A percentile compares a stretch with the other conserved stretches of the same genome.
These are phyloP conservation scores for Haliclona indistincta DNA, from an alignment of 37 sponge, comb jelly and placozoan species.

Conservation along the genomic window DNA sequence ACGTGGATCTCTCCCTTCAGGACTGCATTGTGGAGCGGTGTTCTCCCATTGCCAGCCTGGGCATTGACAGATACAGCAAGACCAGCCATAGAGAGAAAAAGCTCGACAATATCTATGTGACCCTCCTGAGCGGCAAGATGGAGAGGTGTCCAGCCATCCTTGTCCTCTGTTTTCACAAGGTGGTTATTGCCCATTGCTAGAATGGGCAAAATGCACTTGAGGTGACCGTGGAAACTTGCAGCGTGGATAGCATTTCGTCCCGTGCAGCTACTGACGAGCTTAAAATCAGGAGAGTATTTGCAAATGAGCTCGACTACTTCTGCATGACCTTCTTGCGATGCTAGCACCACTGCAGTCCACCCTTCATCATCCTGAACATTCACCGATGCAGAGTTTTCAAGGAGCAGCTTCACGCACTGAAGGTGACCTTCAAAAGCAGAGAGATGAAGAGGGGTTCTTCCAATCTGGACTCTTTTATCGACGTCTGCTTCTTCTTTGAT, in stretches of 20 bases:
- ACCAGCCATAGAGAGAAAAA: slow-evolving; percentile 24
- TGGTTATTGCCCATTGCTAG: not conserved
- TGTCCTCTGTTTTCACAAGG: slow-evolving; percentile 39
- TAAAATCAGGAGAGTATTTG: slow-evolving; percentile 37
- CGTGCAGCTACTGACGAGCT: slow-evolving; percentile 51
- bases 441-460: slow-evolving; percentile 76
- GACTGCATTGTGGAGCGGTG: slow-evolving; percentile 80
- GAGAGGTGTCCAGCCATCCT: slow-evolving; percentile 84
- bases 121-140: slow-evolving; percentile 83
- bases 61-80: slow-evolving; percentile 26
- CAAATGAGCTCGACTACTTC: slow-evolving; percentile 50
- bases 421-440: slow-evolving; percentile 81
- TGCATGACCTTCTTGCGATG: slow-evolving; percentile 79
- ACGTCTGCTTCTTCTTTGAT: slow-evolving; percentile 50
- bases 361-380: slow-evolving; percentile 79
- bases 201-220: slow-evolving; percentile 49
- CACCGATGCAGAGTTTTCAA: slow-evolving; percentile 43
- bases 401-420: slow-evolving; percentile 62
- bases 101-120: slow-evolving; percentile 60
- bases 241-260: slow-evolving; percentile 81
- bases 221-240: slow-evolving; percentile 75
- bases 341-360: slow-evolving; percentile 79
- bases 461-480: slow-evolving; percentile 66
- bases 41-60: slow-evolving; percentile 70
- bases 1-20: slow-evolving; percentile 58